Conservation (phyloP, 2,888 invertebrate species). For the Drosophila koepferae region DNA sequence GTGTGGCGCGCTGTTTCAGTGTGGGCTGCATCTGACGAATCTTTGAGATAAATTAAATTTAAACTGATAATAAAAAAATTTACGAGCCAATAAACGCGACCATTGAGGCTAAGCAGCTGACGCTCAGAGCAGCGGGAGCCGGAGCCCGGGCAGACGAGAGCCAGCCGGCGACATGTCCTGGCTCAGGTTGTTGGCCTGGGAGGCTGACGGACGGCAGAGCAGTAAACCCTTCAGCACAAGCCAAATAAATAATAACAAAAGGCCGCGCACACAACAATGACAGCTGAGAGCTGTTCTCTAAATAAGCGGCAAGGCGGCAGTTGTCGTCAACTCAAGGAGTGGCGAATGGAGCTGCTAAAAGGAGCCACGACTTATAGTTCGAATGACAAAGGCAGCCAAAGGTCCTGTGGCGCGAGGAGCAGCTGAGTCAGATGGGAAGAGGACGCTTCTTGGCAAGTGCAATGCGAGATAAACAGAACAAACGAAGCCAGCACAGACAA, state of each 20-base stretch:
- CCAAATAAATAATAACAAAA: conserved; percentile 76
- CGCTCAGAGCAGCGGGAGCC: not conserved
- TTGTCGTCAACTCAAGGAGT: not conserved
- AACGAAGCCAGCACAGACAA: conserved; percentile 55
- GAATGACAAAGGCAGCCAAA: conserved; percentile 41
- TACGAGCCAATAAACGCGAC: conserved; percentile 77
- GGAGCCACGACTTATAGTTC: conserved; percentile 41
- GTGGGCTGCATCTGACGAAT: conserved; percentile 27
- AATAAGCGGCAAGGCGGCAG: conserved; percentile 25
- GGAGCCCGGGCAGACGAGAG: not conserved
- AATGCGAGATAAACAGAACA: conserved; percentile 71
- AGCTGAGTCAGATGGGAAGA: not conserved
- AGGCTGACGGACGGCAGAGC: not conserved
- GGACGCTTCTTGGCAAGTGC: conserved; percentile 56
- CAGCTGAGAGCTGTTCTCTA: conserved; percentile 35
- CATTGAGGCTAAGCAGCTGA: conserved; percentile 32
- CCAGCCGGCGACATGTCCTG: conserved; percentile 4
- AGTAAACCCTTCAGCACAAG: conserved; percentile 16
- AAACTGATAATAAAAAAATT: conserved; percentile 78
- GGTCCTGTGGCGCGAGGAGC: conserved; percentile 15
- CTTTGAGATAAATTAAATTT: conserved; percentile 74
- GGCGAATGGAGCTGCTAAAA: conserved; percentile 25
- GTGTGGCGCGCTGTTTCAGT: not conserved
- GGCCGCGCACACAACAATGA: conserved; percentile 52
- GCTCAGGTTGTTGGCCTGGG: conserved; percentile 23